Conservation (phyloP, 2,113 vertebrate species). For the Mesoclemmys tuberculata region DNA sequence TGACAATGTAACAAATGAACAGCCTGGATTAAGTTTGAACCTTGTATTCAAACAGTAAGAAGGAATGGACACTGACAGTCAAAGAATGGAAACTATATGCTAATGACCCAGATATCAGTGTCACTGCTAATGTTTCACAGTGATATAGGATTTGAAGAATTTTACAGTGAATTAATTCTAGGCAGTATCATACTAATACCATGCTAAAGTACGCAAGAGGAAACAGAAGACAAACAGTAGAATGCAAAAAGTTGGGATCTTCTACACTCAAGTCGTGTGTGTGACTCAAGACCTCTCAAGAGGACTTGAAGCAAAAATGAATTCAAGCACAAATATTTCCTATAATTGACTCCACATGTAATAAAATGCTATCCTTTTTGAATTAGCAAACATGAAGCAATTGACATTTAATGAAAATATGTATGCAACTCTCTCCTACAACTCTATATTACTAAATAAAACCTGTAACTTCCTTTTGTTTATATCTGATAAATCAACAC, state of each 20-base stretch:
- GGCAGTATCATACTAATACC: background rate
- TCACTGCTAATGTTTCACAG: slow-evolving; percentile 2
- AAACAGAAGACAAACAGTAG: slow-evolving; percentile 3
- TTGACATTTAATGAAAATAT: slow-evolving; percentile 82
- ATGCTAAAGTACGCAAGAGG: slow-evolving; percentile 4
- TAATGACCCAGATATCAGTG: background rate
- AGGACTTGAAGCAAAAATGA: slow-evolving; percentile 48
- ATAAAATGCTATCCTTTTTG: slow-evolving; percentile 64
- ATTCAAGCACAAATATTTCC: slow-evolving; percentile 63
- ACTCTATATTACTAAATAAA: slow-evolving; percentile 79
- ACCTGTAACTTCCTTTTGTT: slow-evolving; percentile 77
- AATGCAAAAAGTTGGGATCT: slow-evolving; percentile 22
- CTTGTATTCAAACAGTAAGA: background rate
- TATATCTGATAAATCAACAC: slow-evolving; percentile 78
- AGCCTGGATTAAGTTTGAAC: background rate
- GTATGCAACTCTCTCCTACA: slow-evolving; percentile 58
- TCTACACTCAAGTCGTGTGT: slow-evolving; percentile 41
- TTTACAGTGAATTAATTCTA: slow-evolving; percentile 41
- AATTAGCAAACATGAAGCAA: slow-evolving; percentile 79
- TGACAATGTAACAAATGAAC: slow-evolving; percentile 23
- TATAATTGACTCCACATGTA: slow-evolving; percentile 54
- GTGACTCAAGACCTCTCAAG: slow-evolving; percentile 55
- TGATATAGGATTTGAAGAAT: slow-evolving; percentile 24
- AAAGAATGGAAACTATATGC: background rate
- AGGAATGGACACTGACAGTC: slow-evolving; percentile 7